phyloP scores from a whole-genome alignment of 1,140 invertebrate species.

The Lordiphosa clarofinis region DNA sequence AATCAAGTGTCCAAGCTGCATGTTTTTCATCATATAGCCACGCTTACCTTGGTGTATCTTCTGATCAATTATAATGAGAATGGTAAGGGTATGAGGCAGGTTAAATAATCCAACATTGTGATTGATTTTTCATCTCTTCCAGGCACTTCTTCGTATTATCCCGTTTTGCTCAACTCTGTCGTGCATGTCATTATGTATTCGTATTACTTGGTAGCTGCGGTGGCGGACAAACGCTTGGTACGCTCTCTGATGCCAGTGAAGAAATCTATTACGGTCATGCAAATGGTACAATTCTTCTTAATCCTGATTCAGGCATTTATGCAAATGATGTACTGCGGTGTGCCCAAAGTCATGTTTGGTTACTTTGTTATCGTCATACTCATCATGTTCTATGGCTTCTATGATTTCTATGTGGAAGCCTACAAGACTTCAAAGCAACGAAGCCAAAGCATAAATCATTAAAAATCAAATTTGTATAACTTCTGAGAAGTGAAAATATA shows the following conservation, averaged over 20 bases:
- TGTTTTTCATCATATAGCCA: slow-evolving; percentile 86
- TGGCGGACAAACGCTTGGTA: slow-evolving; percentile 81
- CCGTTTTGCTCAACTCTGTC: slow-evolving; percentile 89
- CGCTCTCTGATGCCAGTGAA: slow-evolving; percentile 68
- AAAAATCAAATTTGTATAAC: background rate
- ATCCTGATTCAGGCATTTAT: slow-evolving; percentile 81
- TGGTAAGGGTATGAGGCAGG: slow-evolving; percentile 38
- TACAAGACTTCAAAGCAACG: slow-evolving; percentile 71
- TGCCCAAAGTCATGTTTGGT: slow-evolving; percentile 64
- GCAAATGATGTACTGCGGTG: slow-evolving; percentile 23
- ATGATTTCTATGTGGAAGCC: slow-evolving; percentile 84
- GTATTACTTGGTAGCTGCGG: slow-evolving; percentile 89
- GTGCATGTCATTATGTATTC: slow-evolving; percentile 90
- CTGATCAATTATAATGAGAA: slow-evolving; percentile 81
- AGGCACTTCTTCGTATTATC: slow-evolving; percentile 89
- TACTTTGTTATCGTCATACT: slow-evolving; percentile 82
- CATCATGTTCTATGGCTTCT: slow-evolving; percentile 86
- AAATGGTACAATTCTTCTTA: slow-evolving; percentile 84
- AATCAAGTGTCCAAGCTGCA: slow-evolving; percentile 88
- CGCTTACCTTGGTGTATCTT: slow-evolving; percentile 88
- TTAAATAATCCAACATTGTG: too few species aligned
- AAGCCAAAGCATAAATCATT: background rate
- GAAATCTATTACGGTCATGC: slow-evolving; percentile 79
- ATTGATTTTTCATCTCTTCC: too few species aligned
- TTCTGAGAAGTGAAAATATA: slow-evolving; percentile 21